Percentiles rank a stretch among this genome's conserved stretches.
These are phyloP conservation scores for Istiophorus platypterus DNA, from an alignment of 2,113 vertebrate species.

Conservation along the genomic window DNA sequence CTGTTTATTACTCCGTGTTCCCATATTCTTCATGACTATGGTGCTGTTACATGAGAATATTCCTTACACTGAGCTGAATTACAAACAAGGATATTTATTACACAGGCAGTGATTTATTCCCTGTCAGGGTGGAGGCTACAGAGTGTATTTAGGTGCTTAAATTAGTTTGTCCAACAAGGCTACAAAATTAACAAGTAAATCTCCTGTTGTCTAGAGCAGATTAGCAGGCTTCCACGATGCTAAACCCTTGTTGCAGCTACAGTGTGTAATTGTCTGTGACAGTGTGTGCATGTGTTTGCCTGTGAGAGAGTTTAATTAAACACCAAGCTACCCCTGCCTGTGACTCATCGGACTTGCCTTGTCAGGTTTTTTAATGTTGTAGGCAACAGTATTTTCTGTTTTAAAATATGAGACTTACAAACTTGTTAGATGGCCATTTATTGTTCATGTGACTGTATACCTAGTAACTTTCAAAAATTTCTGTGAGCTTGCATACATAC, in stretches of 20 bases:
- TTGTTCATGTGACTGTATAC: background rate
- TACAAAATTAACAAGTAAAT: slow-evolving; percentile 24
- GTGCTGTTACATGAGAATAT: slow-evolving; percentile 7
- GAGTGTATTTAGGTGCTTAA: slow-evolving; percentile 48
- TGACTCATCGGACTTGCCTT: slow-evolving; percentile 67
- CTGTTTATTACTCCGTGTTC: slow-evolving; percentile 1
- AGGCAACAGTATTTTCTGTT: slow-evolving; percentile 32
- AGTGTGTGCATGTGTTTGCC: slow-evolving; percentile 2
- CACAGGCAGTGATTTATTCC: slow-evolving; percentile 27
- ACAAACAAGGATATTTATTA: slow-evolving; percentile 18
- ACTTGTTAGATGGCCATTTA: background rate
- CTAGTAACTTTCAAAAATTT: background rate
- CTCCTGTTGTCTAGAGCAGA: slow-evolving; percentile 32
- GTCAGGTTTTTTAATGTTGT: slow-evolving; percentile 58
- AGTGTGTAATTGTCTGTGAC: slow-evolving; percentile 28
- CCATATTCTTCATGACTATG: background rate
- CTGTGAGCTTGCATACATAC: background rate
- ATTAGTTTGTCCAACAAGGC: slow-evolving; percentile 24
- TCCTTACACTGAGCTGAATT: background rate
- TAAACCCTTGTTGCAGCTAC: slow-evolving; percentile 19
- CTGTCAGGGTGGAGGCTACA: background rate
- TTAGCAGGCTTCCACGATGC: slow-evolving; percentile 30
- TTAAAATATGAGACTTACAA: background rate
- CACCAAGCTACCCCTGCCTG: slow-evolving; percentile 11
- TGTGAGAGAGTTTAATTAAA: slow-evolving; percentile 26